Percentiles rank a stretch among this genome's conserved stretches.
Evolutionary conservation across 2,113 vertebrate species (phyloP).

Genomic region (Nycticryphes semicollaris): DNA sequence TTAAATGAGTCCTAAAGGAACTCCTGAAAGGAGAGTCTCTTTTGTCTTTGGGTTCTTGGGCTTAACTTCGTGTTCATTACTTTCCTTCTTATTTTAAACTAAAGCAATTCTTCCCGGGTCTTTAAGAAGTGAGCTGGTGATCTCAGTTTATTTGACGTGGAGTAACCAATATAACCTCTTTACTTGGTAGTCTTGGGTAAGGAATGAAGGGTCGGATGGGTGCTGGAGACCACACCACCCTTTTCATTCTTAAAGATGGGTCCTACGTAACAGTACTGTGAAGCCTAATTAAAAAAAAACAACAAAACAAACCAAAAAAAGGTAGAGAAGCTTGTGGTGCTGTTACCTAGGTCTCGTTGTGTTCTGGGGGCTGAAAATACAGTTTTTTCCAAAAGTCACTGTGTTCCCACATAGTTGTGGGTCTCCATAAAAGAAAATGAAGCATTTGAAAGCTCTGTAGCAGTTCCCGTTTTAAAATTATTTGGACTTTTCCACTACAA

Average conservation of each 20-base stretch:
- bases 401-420: background rate
- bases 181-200: background rate
- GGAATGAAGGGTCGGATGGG: background rate
- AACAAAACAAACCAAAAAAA: too few species aligned
- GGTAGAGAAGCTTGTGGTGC: background rate
- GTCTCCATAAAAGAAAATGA: background rate
- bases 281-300: background rate
- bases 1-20: background rate
- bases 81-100: conserved; percentile 52
- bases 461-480: background rate
- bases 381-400: conserved; percentile 47
- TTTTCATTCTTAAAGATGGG: background rate
- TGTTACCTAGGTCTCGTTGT: background rate
- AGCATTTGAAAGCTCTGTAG: background rate
- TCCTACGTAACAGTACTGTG: background rate
- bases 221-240: background rate
- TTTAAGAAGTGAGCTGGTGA: background rate
- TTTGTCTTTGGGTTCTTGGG: conserved; percentile 51
- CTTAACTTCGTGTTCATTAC: conserved; percentile 39
- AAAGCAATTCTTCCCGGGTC: background rate
- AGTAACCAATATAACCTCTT: background rate
- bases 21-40: conserved; percentile 66
- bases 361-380: background rate
- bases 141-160: background rate
- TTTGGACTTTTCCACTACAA: background rate